Evolutionary conservation across 1,140 invertebrate genomes (phyloP).

Genomic region (Pseudomyrmex pallidus): DNA sequence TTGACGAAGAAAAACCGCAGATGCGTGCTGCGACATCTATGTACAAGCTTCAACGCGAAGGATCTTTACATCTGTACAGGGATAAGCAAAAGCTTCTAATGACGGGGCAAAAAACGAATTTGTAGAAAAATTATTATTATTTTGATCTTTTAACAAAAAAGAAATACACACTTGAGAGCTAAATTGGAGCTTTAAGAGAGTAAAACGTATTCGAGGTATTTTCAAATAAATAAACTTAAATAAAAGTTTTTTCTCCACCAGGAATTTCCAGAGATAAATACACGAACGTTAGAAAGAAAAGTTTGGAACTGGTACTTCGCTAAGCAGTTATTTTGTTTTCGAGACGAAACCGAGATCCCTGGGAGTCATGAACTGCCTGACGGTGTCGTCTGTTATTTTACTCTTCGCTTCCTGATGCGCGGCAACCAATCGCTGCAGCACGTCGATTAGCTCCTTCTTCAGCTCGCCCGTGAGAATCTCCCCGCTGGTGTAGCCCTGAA

Average conservation of each 20-base stretch:
- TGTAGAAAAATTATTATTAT: constrained; percentile 59
- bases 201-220: neutral
- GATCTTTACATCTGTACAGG: neutral
- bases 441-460: constrained; percentile 95
- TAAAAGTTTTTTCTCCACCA: neutral
- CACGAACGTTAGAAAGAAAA: neutral
- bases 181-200: neutral
- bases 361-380: constrained; percentile 94
- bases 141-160: constrained; percentile 50
- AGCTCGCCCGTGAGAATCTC: constrained; percentile 96
- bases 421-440: constrained; percentile 90
- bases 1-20: neutral
- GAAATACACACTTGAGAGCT: neutral
- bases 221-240: constrained; percentile 69
- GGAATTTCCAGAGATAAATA: constrained; percentile 9
- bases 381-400: constrained; percentile 93
- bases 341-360: constrained; percentile 89
- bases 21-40: neutral
- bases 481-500: constrained; percentile 94
- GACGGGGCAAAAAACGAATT: neutral
- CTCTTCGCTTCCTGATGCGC: constrained; percentile 93
- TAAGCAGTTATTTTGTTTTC: constrained; percentile 55
- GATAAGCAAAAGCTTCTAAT: neutral
- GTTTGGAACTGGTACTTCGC: no score
- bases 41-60: neutral